Base-by-base conservation (phyloP, 2,113 vertebrate genomes). In the Dromaius novaehollandiae region DNA sequence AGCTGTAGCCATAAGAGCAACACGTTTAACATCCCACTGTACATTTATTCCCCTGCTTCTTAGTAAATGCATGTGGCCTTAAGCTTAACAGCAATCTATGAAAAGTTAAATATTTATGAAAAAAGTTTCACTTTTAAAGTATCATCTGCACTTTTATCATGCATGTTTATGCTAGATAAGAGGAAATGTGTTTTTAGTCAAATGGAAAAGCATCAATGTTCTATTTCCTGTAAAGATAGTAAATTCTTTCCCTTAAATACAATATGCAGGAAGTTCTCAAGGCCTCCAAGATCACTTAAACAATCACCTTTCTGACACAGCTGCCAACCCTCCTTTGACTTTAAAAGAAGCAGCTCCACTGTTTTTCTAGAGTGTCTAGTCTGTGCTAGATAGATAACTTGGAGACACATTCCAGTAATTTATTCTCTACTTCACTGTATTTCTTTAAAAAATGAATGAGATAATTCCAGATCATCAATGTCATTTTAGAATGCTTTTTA, bases 61-160 rank as follows among this genome's bases (percentile, higher is more conserved):
- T 87, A 81, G 51, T 86, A 83, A 94, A 74, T 61, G 17, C 25
- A 73, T 48, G 24, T 74, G 32, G 61, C 46, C n/a, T 92, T 88
- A 81, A 90, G 24, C 56, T 86, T 81, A 94, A 68, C 18, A 91
- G 46, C 56, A 91, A 84, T 69, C 17, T 5, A 82, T 58, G 56
- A 7, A 89, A 95, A 96, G 51, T 69, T 88, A 96, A 97, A 95
- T 95, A 93, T 97, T 95, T 93, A 93, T 79, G n/a, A 36, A 61
- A 61, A 92, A 88, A 64, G 4, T 78, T 94, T 93, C 38, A 74
- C 40, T 89, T 88, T 94, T 58, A 73, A 94, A 93, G 63, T 89
- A 82, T 92, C 51, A 86, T 78, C 82, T 86, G 13, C 28, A 55
- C 13, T 94, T 93, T 82, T 89, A 51, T 79, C 40, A 44, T 51